phyloP scores from a whole-genome alignment of 2,797 vertebrate species.

The Pseudotriccus pelzelni region DNA sequence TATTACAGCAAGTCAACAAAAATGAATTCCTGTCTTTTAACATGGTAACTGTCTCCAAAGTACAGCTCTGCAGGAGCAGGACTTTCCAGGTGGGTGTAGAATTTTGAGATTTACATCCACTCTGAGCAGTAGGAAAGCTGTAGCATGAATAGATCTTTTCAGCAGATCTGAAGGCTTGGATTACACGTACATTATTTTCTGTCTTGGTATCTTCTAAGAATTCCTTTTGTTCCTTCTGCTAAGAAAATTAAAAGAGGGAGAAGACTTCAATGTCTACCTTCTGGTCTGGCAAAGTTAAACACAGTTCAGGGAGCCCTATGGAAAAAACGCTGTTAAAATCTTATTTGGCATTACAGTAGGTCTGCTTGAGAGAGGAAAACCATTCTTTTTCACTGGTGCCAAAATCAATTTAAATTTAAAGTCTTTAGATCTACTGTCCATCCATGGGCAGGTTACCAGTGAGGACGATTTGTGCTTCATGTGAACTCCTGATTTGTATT shows the following conservation, averaged over 20 bases:
- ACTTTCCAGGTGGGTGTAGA: background rate
- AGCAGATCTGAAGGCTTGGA: background rate
- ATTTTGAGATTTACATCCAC: background rate
- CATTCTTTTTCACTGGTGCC: background rate
- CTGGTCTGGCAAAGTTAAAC: background rate
- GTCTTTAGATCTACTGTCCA: background rate
- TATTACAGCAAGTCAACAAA: background rate
- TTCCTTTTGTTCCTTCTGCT: background rate
- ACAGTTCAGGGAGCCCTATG: background rate
- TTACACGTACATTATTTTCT: background rate
- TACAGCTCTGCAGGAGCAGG: background rate
- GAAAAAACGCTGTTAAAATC: background rate
- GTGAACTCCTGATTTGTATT: background rate
- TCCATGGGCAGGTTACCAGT: accelerated
- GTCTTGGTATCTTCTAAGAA: background rate
- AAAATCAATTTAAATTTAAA: background rate
- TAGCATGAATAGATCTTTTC: background rate
- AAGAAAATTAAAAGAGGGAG: background rate
- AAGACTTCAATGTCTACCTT: background rate
- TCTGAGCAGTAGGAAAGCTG: background rate
- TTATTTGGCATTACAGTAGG: background rate
- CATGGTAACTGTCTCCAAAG: background rate
- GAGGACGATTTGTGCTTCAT: accelerated
- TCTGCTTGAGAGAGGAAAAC: background rate
- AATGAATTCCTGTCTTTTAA: background rate